These are phyloP conservation scores for Saccostrea glomerata DNA, from an alignment of 1,140 invertebrate species.

Conservation along the genomic window DNA sequence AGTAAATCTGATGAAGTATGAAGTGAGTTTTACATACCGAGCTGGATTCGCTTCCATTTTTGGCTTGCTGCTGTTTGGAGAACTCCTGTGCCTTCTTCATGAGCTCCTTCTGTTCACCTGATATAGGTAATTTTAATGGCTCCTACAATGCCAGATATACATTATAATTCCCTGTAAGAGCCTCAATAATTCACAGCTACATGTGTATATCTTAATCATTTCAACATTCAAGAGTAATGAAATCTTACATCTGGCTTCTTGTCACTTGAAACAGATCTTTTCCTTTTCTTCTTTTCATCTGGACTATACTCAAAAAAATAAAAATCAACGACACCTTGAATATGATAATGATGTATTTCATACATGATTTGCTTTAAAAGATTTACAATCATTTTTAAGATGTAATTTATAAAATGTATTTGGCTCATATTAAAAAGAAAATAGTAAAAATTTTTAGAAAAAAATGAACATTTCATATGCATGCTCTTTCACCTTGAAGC, in stretches of 20 bases:
- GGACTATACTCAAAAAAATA: slow-evolving; percentile 40
- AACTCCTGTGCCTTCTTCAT: slow-evolving; percentile 79
- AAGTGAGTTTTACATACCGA: slow-evolving; percentile 5
- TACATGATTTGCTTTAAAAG: not conserved
- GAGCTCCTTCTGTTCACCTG: slow-evolving; percentile 77
- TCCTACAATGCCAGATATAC: slow-evolving; percentile 61
- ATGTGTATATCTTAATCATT: not conserved
- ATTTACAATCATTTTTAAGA: not conserved
- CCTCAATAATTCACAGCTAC: not conserved
- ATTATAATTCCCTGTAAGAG: not conserved
- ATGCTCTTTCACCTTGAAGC: too few relatives aligned
- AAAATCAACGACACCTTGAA: not conserved
- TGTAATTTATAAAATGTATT: not conserved
- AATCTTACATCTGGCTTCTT: slow-evolving; percentile 65
- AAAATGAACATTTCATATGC: not conserved
- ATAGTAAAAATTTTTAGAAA: not conserved
- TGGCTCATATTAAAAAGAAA: not conserved
- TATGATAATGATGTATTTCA: not conserved
- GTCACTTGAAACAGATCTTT: slow-evolving; percentile 64
- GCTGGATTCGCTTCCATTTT: slow-evolving; percentile 63
- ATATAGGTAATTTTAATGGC: slow-evolving; percentile 76
- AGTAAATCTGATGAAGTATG: too few relatives aligned
- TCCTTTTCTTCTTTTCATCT: slow-evolving; percentile 67
- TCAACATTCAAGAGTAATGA: not conserved
- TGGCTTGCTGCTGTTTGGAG: slow-evolving; percentile 73